Conservation (phyloP, 2,797 vertebrate genomes). For the Benthosema pterotum region DNA sequence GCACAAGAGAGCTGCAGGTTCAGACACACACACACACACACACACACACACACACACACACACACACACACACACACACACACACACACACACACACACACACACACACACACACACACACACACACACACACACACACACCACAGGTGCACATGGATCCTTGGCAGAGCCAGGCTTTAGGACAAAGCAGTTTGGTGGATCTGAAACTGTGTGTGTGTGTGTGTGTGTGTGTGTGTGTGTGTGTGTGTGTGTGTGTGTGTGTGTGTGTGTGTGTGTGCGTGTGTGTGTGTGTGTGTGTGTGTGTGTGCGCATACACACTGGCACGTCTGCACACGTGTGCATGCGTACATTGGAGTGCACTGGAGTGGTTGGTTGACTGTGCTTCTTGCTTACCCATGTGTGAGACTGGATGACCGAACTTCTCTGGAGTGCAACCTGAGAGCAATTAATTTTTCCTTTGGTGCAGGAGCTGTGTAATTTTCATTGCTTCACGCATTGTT, state of each 20-base stretch:
- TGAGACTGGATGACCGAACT: conserved; percentile 58
- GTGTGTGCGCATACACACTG: conserved; percentile 12
- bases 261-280: conserved; percentile 2
- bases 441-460: conserved; percentile 77
- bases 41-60: conserved; percentile 31
- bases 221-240: conserved; percentile 7
- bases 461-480: conserved; percentile 74
- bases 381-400: conserved; percentile 1
- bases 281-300: conserved; percentile 15
- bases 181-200: too few species aligned
- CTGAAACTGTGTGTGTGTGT: conserved; percentile 23
- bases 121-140: conserved; percentile 5
- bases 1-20: conserved; percentile 66
- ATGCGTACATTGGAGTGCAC: conserved; percentile 5
- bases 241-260: conserved; percentile 10
- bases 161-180: too few species aligned
- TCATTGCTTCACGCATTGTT: conserved; percentile 78
- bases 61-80: conserved; percentile 33
- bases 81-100: conserved; percentile 26
- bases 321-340: conserved; percentile 1
- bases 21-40: conserved; percentile 43
- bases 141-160: too few species aligned
- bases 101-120: conserved; percentile 8
- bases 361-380: too few species aligned
- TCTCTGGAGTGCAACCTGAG: conserved; percentile 72